phyloP scores from a whole-genome alignment of 2,888 invertebrate genomes.

The Drosophila paranaensis region DNA sequence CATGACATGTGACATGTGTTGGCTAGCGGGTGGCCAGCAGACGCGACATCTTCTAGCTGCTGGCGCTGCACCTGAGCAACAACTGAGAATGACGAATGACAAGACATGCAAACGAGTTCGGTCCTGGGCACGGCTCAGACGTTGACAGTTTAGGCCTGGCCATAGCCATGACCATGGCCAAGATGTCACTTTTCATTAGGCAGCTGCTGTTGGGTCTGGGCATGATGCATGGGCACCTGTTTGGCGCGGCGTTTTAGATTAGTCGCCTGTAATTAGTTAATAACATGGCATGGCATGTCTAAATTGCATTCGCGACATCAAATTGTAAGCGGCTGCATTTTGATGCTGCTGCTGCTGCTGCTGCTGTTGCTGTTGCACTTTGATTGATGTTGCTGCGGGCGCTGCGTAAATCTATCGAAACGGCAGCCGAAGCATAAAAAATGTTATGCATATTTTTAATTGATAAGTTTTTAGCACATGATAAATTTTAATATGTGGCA shows the following conservation, averaged over 20 bases:
- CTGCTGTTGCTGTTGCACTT: constrained; percentile 50
- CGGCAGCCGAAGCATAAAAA: constrained; percentile 47
- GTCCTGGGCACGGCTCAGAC: constrained; percentile 53
- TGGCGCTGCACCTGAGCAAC: constrained; percentile 74
- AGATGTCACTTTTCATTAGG: constrained; percentile 84
- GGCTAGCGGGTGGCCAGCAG: constrained; percentile 72
- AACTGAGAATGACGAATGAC: constrained; percentile 59
- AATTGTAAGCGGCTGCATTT: constrained; percentile 62
- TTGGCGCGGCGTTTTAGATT: constrained; percentile 80
- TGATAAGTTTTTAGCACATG: constrained; percentile 84
- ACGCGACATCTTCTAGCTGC: constrained; percentile 81
- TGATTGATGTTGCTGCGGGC: constrained; percentile 83
- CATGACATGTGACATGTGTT: constrained; percentile 76
- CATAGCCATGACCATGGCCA: constrained; percentile 83
- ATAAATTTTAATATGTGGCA: constrained; percentile 81
- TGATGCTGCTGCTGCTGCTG: constrained; percentile 62
- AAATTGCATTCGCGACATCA: constrained; percentile 78
- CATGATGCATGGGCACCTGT: constrained; percentile 72
- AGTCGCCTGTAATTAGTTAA: constrained; percentile 84
- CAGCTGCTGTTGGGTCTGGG: constrained; percentile 51
- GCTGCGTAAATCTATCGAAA: constrained; percentile 36
- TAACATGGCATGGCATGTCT: constrained; percentile 83
- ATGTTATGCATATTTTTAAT: constrained; percentile 83
- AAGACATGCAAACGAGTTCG: constrained; percentile 59
- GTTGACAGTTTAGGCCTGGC: constrained; percentile 74